Base-by-base conservation (phyloP, 2,888 invertebrate species). In the Drosophila antonietae region DNA sequence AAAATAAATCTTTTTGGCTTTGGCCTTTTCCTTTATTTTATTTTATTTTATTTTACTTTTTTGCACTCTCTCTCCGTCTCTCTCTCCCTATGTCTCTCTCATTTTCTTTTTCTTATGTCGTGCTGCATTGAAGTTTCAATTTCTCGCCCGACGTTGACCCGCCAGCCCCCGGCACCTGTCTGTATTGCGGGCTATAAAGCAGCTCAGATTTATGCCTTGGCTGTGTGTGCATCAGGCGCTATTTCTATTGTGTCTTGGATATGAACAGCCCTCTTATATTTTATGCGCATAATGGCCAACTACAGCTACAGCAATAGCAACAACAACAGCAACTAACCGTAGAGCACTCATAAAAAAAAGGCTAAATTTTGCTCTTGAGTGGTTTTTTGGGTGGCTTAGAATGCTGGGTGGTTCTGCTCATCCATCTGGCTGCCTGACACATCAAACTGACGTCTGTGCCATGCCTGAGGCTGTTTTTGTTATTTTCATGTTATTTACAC, bases 401-500 rank as follows among this genome's bases (percentile, higher is more conserved):
- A 15, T 20, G 51, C 33, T 46, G 52, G 62, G 47, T 55, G 35
- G 28, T 28, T 4, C 15, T 39, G 7, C 39, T 39, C 37, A 15
- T 7, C 39, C 15, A n/a, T 2, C 31, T n/a, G n/a, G 10, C 31
- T 10, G n/a, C 20, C 12, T 23, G 53, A 4, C 53, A 15, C 51
- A 51, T 61, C 78, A 71, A 66, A 52, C 44, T 46, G 56, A 52
- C 49, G 65, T 47, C 69, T 69, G 52, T 31, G 68, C 41, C 20
- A 20, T 61, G 75, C 86, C 75, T 58, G 69, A 81, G 87, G 84
- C 70, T 82, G 79, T 88, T 84, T 83, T 88, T 81, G 72, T 84
- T 88, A 81, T 84, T 88, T 84, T 84, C 88, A 76, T 84, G 81
- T 84, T 85, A 85, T 88, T 85, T 88, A 88, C 88, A 88, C 85